Percentiles rank a stretch among this genome's conserved stretches.
phyloP scores from a whole-genome alignment of 23 tunicate species.

The Trididemnum nubilum region DNA sequence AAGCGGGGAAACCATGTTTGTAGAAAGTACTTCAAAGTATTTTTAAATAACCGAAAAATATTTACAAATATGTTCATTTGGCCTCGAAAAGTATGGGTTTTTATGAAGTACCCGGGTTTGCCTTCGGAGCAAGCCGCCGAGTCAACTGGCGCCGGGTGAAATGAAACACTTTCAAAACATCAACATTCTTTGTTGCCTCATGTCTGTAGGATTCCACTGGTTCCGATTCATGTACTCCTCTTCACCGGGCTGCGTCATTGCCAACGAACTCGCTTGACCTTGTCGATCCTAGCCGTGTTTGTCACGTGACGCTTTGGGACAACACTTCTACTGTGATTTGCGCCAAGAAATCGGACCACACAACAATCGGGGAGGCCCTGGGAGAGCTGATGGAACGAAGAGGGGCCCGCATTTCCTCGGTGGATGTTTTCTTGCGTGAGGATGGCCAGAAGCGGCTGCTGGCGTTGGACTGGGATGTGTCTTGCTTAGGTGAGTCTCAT shows the following conservation, averaged over 20 bases:
- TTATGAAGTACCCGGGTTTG: too few relatives aligned
- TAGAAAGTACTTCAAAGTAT: too few relatives aligned
- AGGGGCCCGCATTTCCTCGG: conserved; percentile 53
- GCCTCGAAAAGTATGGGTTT: too few relatives aligned
- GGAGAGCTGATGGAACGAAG: conserved; percentile 55
- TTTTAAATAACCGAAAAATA: too few relatives aligned
- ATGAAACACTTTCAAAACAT: too few relatives aligned
- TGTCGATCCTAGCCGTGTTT: conserved; percentile 57
- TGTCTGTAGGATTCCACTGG: conserved; percentile 63
- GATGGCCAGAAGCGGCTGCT: conserved; percentile 33
- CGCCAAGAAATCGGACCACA: conserved; percentile 43
- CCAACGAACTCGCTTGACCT: conserved; percentile 25
- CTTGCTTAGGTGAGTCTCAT: conserved; percentile 55
- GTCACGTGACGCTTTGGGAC: conserved; percentile 86
- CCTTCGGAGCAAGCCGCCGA: too few relatives aligned
- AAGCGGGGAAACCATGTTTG: too few relatives aligned
- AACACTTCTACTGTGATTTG: conserved; percentile 54
- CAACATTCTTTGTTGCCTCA: too few relatives aligned
- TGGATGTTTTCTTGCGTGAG: conserved; percentile 43
- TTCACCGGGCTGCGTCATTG: conserved; percentile 46
- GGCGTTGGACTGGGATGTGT: conserved; percentile 58
- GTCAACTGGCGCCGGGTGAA: too few relatives aligned
- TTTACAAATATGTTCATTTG: too few relatives aligned
- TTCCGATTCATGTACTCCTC: conserved; percentile 55
- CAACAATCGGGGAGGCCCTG: conserved; percentile 62